Evolutionary conservation across 1,140 invertebrate species (phyloP).

Genomic region (Eurosta solidaginis): DNA sequence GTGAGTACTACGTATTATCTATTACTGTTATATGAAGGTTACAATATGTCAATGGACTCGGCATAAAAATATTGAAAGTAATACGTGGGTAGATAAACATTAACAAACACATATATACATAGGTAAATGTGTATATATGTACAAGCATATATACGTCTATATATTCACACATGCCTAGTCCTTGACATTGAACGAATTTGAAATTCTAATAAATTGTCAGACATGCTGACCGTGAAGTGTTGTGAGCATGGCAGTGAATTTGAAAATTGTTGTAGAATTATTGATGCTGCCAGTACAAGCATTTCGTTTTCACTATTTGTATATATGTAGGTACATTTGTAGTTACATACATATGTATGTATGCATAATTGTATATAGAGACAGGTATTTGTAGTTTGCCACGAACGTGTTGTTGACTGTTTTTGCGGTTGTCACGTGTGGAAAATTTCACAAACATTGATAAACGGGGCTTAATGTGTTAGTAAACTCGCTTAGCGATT

Average conservation of each 20-base stretch:
- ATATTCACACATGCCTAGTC: background rate
- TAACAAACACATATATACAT: background rate
- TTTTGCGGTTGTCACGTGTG: background rate
- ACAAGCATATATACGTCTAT: no score
- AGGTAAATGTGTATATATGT: background rate
- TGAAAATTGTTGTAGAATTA: background rate
- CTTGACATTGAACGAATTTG: conserved; percentile 13
- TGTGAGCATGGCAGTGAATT: background rate
- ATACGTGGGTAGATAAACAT: background rate
- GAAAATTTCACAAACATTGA: background rate
- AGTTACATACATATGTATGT: background rate
- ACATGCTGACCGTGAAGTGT: background rate
- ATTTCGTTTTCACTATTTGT: background rate
- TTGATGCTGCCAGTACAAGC: background rate
- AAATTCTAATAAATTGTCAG: conserved; percentile 3
- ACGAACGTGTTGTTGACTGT: background rate
- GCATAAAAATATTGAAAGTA: background rate
- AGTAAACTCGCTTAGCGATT: background rate
- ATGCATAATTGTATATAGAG: background rate
- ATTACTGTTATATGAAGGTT: background rate
- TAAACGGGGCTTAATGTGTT: background rate
- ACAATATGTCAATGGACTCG: conserved; percentile 17
- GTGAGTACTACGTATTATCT: conserved; percentile 54
- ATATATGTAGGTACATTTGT: no score
- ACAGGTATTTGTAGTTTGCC: background rate